A percentile compares a stretch with the other conserved stretches of the same genome.
phyloP scores from a whole-genome alignment of 2,888 invertebrate genomes.

The Lasioglossum villosulum region DNA sequence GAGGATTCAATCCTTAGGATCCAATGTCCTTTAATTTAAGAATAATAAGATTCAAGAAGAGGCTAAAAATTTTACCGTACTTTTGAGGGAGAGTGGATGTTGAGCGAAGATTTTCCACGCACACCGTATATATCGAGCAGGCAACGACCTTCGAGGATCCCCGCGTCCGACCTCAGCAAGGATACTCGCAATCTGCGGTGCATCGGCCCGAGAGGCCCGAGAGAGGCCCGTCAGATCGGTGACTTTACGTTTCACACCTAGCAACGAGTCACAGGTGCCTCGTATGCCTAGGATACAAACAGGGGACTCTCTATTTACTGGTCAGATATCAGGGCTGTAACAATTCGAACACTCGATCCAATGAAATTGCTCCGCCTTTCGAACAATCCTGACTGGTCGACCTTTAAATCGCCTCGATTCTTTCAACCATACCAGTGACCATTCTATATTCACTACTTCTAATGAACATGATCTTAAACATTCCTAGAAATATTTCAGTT shows the following conservation, averaged over 20 bases:
- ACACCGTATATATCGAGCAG: conserved; percentile 78
- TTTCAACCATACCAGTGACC: background rate
- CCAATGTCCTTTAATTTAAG: too few relatives aligned
- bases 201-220: conserved; percentile 79
- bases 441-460: background rate
- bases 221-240: conserved; percentile 72
- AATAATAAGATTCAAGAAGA: background rate
- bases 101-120: conserved; percentile 38
- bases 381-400: background rate
- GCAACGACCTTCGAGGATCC: conserved; percentile 78
- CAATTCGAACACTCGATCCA: background rate
- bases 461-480: too few relatives aligned
- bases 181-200: conserved; percentile 81
- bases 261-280: conserved; percentile 45
- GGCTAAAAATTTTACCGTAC: too few relatives aligned
- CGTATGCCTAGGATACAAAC: background rate
- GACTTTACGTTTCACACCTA: conserved; percentile 76
- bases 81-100: background rate
- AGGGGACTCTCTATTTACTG: conserved; percentile 25
- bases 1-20: background rate
- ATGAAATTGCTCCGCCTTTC: background rate
- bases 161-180: conserved; percentile 76
- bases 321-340: background rate
- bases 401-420: background rate
- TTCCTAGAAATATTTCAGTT: background rate